Evolutionary conservation across 2,113 vertebrate genomes (phyloP).

Genomic region (Ammospiza nelsoni): DNA sequence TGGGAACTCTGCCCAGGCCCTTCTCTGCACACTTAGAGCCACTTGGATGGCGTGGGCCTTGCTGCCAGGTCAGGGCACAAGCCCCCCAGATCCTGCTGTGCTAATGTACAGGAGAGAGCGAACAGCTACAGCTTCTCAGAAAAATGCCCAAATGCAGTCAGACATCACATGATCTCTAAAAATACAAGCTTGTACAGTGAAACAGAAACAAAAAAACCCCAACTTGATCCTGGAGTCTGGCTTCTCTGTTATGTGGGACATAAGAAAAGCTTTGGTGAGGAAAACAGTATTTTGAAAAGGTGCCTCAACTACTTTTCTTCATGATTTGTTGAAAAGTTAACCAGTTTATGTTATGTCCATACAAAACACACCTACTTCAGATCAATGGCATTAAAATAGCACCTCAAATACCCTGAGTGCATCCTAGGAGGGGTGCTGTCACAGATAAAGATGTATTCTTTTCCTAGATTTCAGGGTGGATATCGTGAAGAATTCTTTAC

Average conservation of each 20-base stretch:
- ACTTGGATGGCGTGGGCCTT: fast-evolving
- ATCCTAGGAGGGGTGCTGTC: neutral
- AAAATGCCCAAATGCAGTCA: neutral
- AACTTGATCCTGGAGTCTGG: neutral
- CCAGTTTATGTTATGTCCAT: neutral
- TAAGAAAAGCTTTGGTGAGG: neutral
- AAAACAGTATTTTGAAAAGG: neutral
- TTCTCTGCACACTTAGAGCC: neutral
- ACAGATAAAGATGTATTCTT: neutral
- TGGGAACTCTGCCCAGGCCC: neutral
- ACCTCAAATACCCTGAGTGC: neutral
- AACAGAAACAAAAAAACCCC: neutral
- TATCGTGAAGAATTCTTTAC: neutral
- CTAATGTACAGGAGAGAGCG: neutral
- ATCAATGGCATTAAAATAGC: neutral
- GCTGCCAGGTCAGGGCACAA: neutral
- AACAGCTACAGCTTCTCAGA: neutral
- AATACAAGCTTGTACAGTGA: neutral
- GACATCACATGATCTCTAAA: neutral
- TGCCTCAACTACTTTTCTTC: neutral
- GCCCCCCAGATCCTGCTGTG: neutral
- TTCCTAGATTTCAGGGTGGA: neutral
- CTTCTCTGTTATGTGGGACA: neutral
- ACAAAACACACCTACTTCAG: neutral
- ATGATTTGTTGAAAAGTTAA: neutral